phyloP scores from a whole-genome alignment of 2,888 invertebrate species.

The Thelaira solivaga region DNA sequence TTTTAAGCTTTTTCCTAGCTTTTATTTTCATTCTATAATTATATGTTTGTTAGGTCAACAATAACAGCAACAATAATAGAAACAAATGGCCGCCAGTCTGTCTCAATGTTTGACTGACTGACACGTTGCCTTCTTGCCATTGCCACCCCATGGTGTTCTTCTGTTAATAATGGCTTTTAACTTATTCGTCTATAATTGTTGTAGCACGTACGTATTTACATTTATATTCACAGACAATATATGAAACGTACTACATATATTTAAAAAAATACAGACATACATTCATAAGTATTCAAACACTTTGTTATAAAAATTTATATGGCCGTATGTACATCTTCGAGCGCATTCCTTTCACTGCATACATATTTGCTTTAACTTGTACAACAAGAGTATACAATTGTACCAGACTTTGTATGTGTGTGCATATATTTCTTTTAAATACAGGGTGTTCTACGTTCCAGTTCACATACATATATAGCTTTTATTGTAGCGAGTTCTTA shows the following conservation, averaged over 20 bases:
- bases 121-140: conserved; percentile 48
- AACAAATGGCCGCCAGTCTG: conserved; percentile 48
- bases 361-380: conserved; percentile 24
- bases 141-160: conserved; percentile 53
- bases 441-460: too few species aligned
- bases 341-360: conserved; percentile 55
- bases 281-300: neutral
- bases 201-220: conserved; percentile 42
- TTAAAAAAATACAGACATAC: neutral
- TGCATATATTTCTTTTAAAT: too few species aligned
- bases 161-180: conserved; percentile 53
- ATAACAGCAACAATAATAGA: neutral
- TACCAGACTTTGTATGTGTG: neutral
- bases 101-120: conserved; percentile 48
- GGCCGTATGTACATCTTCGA: conserved; percentile 9
- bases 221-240: conserved; percentile 29
- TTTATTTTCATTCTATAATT: conserved; percentile 39
- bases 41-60: conserved; percentile 52
- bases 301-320: neutral
- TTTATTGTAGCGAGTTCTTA: too few species aligned
- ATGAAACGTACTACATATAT: neutral
- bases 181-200: conserved; percentile 51
- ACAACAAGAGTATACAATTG: neutral
- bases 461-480: too few species aligned
- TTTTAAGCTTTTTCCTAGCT: conserved; percentile 4